phyloP scores from a whole-genome alignment of 1,140 invertebrate species.

The Camponotus vicinus region DNA sequence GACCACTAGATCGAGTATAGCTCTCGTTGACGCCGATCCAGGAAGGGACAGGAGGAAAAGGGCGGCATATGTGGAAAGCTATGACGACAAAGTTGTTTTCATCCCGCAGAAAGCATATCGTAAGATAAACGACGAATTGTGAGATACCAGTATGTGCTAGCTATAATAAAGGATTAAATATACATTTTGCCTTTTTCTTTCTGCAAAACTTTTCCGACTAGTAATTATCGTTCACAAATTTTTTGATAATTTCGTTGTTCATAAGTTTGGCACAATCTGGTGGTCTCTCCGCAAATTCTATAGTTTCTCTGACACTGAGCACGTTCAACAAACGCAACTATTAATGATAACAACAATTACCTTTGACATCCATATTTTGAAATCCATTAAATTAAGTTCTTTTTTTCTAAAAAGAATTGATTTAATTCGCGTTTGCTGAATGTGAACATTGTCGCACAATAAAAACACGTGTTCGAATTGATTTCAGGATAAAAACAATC shows the following conservation, averaged over 20 bases:
- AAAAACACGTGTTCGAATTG: constrained; percentile 1
- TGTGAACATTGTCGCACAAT: background rate
- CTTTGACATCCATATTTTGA: no score
- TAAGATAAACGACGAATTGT: constrained; percentile 74
- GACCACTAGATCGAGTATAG: constrained; percentile 71
- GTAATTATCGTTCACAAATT: background rate
- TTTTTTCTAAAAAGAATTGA: background rate
- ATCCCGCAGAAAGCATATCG: constrained; percentile 62
- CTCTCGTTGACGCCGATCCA: constrained; percentile 77
- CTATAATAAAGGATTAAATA: constrained; percentile 4
- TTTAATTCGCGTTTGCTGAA: background rate
- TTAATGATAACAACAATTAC: no score
- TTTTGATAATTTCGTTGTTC: background rate
- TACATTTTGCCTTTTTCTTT: background rate
- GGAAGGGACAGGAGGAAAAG: constrained; percentile 73
- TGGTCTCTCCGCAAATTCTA: background rate
- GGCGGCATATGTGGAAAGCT: constrained; percentile 68
- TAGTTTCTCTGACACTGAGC: background rate
- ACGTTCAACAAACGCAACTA: background rate
- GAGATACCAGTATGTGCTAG: constrained; percentile 47
- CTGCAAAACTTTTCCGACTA: background rate
- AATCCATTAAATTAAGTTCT: background rate
- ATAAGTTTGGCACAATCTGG: background rate
- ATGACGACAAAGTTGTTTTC: constrained; percentile 70
- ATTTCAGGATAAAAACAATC: constrained; percentile 17